Base-by-base conservation (phyloP, 1,140 invertebrate species). In the Zaprionus tsacasi region DNA sequence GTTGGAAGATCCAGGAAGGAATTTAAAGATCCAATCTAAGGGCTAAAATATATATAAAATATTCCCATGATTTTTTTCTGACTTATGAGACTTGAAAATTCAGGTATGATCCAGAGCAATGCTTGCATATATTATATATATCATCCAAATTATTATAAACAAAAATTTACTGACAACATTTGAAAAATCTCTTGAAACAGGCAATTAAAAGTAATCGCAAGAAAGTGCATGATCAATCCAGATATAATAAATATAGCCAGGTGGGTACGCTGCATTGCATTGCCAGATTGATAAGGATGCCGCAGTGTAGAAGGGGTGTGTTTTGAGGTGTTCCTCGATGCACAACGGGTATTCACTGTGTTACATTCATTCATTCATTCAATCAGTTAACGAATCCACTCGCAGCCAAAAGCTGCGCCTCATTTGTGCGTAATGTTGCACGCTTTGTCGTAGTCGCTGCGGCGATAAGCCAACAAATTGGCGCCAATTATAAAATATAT, bases 401-500 rank as follows among this genome's bases (percentile, higher is more conserved):
- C 45, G 38, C 21, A n/a, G n/a, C 21, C 21, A 58, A 71, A 67
- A 50, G 56, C 57, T 21, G 21, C 17, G 48, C 54, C 52, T 57
- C 66, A 74, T 73, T 73, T 73, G 70, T 38, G 70, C 64, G 35
- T 67, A 67, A 72, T 72, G 70, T 57, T 36, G 70, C 64, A 60
- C 48, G 54, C 50, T 48, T 74, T 48, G 40, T 58, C 45, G 43
- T 54, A 52, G 11, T 30, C 15, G 38, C 43, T 6, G 40, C 15
- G 36, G 50, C 65, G 76, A 76, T 78, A 78, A 76, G 76, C 76
- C 72, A 70, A 65, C 72, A 76, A 78, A 78, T 78, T 78, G 76
- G 73, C 72, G 73, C 57, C 66, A 78, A 78, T 75, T 78, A 75
- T 75, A 75, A 75, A 70, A 75, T 75, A 75, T 75, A 75, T 48